Conservation (phyloP, 2,797 vertebrate genomes). For the Phataginus tricuspis region DNA sequence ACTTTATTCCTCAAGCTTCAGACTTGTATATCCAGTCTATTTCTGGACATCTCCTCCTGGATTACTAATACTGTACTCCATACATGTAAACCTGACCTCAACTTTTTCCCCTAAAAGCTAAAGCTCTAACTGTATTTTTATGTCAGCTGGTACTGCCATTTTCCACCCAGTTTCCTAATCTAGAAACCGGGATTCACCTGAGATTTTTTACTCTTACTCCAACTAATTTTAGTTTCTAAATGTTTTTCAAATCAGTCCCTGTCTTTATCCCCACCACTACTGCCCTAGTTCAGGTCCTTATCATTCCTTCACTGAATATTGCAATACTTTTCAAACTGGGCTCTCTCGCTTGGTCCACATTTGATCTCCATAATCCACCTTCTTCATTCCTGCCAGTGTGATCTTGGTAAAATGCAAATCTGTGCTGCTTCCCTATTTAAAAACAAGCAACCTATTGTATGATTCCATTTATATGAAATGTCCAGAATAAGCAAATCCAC, state of each 20-base stretch:
- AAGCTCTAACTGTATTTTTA: neutral
- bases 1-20: neutral
- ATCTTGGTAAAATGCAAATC: conserved; percentile 33
- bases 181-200: neutral
- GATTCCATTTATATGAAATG: neutral
- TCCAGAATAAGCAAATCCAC: conserved; percentile 18
- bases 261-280: neutral
- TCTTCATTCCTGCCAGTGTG: neutral
- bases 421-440: conserved; percentile 11
- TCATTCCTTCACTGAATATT: neutral
- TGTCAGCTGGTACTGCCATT: neutral
- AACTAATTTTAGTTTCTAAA: conserved; percentile 14
- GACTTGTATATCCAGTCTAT: neutral
- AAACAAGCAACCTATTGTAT: neutral
- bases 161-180: neutral
- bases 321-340: neutral
- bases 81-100: neutral
- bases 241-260: neutral
- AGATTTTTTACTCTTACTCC: neutral
- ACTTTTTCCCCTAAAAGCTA: neutral
- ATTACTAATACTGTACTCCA: neutral
- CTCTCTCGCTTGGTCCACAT: neutral
- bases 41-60: neutral
- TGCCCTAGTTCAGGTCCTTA: neutral
- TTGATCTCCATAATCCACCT: neutral